These are phyloP conservation scores for Papilio polytes DNA, from an alignment of 1,140 invertebrate species.

Conservation along the genomic window DNA sequence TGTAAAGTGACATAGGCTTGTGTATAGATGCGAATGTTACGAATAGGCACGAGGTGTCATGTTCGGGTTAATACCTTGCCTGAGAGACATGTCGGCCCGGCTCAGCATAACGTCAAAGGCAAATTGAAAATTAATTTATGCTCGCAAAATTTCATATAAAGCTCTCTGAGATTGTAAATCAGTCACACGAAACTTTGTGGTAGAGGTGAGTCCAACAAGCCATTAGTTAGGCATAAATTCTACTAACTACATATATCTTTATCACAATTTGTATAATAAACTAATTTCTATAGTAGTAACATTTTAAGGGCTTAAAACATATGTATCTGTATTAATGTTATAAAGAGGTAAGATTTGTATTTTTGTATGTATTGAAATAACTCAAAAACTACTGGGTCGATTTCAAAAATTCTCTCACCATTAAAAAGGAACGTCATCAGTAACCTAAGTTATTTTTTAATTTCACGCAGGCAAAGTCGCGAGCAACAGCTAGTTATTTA, in stretches of 20 bases:
- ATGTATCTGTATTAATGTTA: too few species aligned
- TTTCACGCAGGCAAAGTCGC: too few species aligned
- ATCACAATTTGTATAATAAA: constrained; percentile 3
- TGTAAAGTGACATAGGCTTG: constrained; percentile 40
- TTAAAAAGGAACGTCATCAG: too few species aligned
- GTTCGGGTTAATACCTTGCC: constrained; percentile 74
- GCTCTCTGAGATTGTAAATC: constrained; percentile 66
- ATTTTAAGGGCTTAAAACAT: too few species aligned
- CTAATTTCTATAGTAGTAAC: neutral
- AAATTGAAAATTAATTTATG: constrained; percentile 84
- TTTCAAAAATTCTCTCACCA: too few species aligned
- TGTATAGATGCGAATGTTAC: constrained; percentile 58
- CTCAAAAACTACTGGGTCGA: too few species aligned
- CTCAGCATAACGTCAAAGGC: constrained; percentile 82
- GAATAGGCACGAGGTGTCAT: constrained; percentile 70
- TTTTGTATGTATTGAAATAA: too few species aligned
- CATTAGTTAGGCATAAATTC: constrained; percentile 29
- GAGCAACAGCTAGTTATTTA: too few species aligned
- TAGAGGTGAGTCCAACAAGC: constrained; percentile 37
- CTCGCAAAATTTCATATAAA: constrained; percentile 73
- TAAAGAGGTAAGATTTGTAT: too few species aligned
- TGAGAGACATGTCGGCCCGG: constrained; percentile 75
- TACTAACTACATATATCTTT: neutral
- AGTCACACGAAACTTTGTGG: constrained; percentile 53
- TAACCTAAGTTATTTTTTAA: too few species aligned